phyloP scores from a whole-genome alignment of 2,113 vertebrate genomes.

The Ramphastos sulfuratus region DNA sequence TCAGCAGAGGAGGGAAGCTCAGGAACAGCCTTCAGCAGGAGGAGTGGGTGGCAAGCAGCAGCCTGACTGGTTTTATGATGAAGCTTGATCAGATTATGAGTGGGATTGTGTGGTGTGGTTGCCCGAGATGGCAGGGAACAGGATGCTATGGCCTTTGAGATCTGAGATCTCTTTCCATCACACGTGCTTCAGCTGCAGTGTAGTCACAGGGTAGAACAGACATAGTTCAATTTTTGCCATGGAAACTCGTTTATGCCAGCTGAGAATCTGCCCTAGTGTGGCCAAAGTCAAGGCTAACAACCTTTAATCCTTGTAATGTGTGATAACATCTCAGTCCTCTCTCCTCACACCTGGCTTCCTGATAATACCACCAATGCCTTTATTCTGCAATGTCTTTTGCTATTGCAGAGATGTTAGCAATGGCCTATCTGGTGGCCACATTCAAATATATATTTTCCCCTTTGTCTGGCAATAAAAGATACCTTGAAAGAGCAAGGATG shows the following conservation, averaged over 20 bases:
- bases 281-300: constrained; percentile 8
- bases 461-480: constrained; percentile 60
- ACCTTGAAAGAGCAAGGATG: constrained; percentile 49
- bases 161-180: neutral
- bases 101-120: neutral
- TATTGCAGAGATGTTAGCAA: constrained; percentile 6
- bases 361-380: neutral
- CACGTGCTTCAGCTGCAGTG: neutral
- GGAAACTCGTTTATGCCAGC: neutral
- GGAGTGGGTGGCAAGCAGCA: constrained; percentile 51
- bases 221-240: neutral
- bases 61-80: constrained; percentile 37
- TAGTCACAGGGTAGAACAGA: neutral
- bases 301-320: constrained; percentile 16
- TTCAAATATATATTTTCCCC: constrained; percentile 50
- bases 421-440: neutral
- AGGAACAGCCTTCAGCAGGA: constrained; percentile 53
- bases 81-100: neutral
- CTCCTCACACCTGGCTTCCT: neutral
- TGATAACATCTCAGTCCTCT: neutral
- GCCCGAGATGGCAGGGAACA: neutral
- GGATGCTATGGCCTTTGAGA: neutral
- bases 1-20: constrained; percentile 49
- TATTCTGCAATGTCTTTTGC: constrained; percentile 10
- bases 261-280: neutral